Evolutionary conservation across 2,797 vertebrate species (phyloP), one percentile per base, ranked within the genome.

Genomic region (Phoeniculus purpureus): DNA sequence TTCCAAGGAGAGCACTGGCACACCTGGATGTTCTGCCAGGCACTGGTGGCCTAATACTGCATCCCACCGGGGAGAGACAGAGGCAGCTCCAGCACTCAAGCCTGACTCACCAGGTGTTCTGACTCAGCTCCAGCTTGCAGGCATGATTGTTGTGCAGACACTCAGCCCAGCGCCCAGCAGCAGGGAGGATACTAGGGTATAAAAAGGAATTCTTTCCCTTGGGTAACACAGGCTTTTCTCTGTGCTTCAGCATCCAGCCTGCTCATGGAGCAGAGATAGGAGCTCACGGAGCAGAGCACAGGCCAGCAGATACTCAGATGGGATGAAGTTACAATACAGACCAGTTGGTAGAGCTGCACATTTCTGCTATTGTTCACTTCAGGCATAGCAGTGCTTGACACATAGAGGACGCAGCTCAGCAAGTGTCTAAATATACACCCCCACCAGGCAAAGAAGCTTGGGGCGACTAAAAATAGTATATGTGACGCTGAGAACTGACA

Each of bases 81-180:
- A 74, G 48, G 40, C 40, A 89, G 60, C 51, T 73, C 29, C 65
- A 75, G 47, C 0, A 0, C 13, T 6, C 3, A 7, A 87, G 59
- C 29, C 55, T 50, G n/a, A 73, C 58, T n/a, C 82, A 56, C 43
- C 89, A 87, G 52, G 48, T 37, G 10, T 6, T 26, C 89, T 85
- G 81, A 82, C 51, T 73, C 3, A 2, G 78, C 76, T 70, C 29
- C 72, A 52, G 29, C 10, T 26, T 40, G 47, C 73, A 89, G 58
- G 65, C 6, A 8, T 0, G 0, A 52, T 2, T 60, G 62, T 73
- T 85, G 52, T 7, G 4, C 78, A 82, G 60, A 65, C 37, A 60
- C 51, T 81, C 74, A 51, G 3, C 25, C 20, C 59, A 43, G 26
- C 0, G 0, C 45, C n/a, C 0, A 0, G 54, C 58, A 59, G 74